Percentiles rank a stretch among this genome's conserved stretches.
Conservation (phyloP, 2,888 invertebrate genomes). For the Cactoblastis cactorum region DNA sequence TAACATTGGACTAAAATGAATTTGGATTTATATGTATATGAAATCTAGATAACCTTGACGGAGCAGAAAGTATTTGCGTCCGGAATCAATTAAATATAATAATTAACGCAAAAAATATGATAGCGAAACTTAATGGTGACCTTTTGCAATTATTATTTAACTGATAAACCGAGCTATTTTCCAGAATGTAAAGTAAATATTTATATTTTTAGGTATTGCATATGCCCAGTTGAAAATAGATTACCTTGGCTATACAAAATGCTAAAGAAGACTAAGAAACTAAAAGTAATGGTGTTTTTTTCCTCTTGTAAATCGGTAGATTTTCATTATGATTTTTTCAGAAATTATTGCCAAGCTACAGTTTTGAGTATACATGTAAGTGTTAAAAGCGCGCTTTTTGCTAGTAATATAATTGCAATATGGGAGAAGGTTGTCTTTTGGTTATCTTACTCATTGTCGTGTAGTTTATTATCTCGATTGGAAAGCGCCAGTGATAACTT, state of each 20-base stretch:
- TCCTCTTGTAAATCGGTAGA: constrained; percentile 98
- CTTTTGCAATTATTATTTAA: too few species aligned
- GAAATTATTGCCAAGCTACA: constrained; percentile 91
- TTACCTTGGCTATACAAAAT: constrained; percentile 95
- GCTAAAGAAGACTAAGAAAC: constrained; percentile 93
- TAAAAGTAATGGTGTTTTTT: constrained; percentile 98
- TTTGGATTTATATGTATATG: too few species aligned
- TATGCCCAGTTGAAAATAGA: constrained; percentile 94
- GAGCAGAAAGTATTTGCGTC: too few species aligned
- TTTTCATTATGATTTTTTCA: constrained; percentile 95
- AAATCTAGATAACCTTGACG: too few species aligned
- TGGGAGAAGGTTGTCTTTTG: neutral
- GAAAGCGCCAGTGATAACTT: neutral
- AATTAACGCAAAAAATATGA: too few species aligned
- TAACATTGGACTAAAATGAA: too few species aligned
- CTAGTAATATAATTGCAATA: neutral
- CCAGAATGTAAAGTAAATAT: too few species aligned
- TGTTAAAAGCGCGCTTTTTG: constrained; percentile 27
- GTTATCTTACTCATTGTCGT: neutral
- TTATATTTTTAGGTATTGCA: constrained; percentile 84
- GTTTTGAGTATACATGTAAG: constrained; percentile 96
- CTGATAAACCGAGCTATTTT: too few species aligned
- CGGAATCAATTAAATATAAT: too few species aligned
- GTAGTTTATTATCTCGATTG: neutral
- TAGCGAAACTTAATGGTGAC: too few species aligned